A percentile compares a stretch with the other conserved stretches of the same genome.
phyloP scores from a whole-genome alignment of 2,888 invertebrate genomes.

The Watsonalla cultraria region DNA sequence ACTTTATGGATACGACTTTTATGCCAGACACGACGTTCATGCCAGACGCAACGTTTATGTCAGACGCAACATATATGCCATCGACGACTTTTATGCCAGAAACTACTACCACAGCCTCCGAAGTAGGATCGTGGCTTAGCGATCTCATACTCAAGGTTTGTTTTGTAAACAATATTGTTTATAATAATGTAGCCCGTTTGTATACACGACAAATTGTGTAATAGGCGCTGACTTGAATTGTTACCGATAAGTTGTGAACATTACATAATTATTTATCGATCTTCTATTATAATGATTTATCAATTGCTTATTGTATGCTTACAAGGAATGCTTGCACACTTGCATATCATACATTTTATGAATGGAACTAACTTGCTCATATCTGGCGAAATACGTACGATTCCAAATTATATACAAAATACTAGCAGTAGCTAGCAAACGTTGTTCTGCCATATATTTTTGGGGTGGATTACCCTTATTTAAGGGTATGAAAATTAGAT shows the following conservation, averaged over 20 bases:
- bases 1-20: constrained; percentile 20
- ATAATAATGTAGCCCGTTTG: not conserved
- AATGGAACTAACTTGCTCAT: too few relatives aligned
- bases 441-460: too few relatives aligned
- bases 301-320: not conserved
- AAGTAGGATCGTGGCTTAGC: constrained; percentile 54
- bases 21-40: constrained; percentile 17
- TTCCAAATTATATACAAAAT: too few relatives aligned
- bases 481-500: too few relatives aligned
- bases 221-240: not conserved
- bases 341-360: not conserved
- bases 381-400: too few relatives aligned
- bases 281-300: not conserved
- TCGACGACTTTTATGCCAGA: constrained; percentile 19
- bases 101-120: constrained; percentile 35
- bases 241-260: not conserved
- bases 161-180: constrained; percentile 8
- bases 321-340: too few relatives aligned
- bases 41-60: constrained; percentile 7
- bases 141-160: constrained; percentile 57
- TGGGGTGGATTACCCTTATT: too few relatives aligned
- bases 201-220: not conserved
- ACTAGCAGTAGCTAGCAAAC: too few relatives aligned
- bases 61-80: constrained; percentile 9
- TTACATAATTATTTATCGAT: not conserved